phyloP scores from a whole-genome alignment of 2,888 invertebrate genomes.

The Minunthozetes semirufus region DNA sequence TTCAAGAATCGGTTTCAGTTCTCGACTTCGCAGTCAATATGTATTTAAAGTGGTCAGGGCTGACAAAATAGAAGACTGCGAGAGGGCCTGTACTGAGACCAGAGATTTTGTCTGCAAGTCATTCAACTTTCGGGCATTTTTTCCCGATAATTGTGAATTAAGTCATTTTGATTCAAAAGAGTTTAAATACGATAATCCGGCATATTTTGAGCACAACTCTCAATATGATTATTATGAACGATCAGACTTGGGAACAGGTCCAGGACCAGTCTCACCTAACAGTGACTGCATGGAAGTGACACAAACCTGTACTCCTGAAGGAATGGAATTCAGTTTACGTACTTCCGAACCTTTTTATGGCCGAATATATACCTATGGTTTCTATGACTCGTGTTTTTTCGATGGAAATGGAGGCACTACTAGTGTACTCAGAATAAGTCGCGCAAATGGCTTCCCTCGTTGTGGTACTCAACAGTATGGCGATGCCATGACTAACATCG shows the following conservation, averaged over 20 bases:
- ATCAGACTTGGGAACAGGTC: constrained; percentile 54
- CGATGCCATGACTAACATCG: constrained; percentile 87
- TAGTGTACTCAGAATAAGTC: constrained; percentile 71
- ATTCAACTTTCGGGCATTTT: constrained; percentile 65
- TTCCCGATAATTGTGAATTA: constrained; percentile 73
- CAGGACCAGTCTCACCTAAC: constrained; percentile 21
- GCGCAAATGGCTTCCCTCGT: constrained; percentile 83
- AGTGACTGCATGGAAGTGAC: constrained; percentile 57
- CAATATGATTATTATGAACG: constrained; percentile 64
- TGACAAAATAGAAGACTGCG: constrained; percentile 62
- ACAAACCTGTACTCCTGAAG: constrained; percentile 85
- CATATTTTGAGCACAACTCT: constrained; percentile 72
- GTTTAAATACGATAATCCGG: constrained; percentile 73
- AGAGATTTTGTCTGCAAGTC: constrained; percentile 76
- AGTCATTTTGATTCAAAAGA: constrained; percentile 78
- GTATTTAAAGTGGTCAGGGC: constrained; percentile 42
- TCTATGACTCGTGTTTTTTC: constrained; percentile 83
- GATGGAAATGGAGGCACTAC: constrained; percentile 78
- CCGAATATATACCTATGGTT: constrained; percentile 82
- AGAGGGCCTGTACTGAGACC: constrained; percentile 73
- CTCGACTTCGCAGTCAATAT: constrained; percentile 41
- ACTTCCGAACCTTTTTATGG: constrained; percentile 84
- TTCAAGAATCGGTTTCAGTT: constrained; percentile 42
- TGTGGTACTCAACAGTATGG: constrained; percentile 87
- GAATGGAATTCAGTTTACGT: constrained; percentile 83